Conservation (phyloP, 30 jellyfish, hydroid and myxozoan species). For the Sanderia malayensis region DNA sequence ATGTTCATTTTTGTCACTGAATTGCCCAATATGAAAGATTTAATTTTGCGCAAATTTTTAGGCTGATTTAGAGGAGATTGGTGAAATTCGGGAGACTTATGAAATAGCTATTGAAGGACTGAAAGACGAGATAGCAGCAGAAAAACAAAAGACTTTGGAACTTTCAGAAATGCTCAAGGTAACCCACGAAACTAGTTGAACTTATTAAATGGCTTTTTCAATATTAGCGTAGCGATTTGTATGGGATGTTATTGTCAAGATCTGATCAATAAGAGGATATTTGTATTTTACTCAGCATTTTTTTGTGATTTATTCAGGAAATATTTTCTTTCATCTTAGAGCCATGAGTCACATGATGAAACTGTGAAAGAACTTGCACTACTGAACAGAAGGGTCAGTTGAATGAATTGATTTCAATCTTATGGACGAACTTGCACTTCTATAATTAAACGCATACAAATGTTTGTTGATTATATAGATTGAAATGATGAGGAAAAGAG, state of each 20-base stretch:
- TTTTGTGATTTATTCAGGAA: background rate
- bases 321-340: background rate
- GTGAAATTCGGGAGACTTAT: slow-evolving; percentile 23
- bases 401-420: too few relatives aligned
- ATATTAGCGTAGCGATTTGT: too few relatives aligned
- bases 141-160: background rate
- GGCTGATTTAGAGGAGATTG: slow-evolving; percentile 28
- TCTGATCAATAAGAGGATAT: too few relatives aligned
- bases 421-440: too few relatives aligned
- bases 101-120: slow-evolving; percentile 34
- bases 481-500: slow-evolving; percentile 48
- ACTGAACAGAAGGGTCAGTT: background rate
- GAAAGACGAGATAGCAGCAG: slow-evolving; percentile 30
- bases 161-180: slow-evolving; percentile 9
- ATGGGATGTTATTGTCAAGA: too few relatives aligned
- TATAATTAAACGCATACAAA: too few relatives aligned
- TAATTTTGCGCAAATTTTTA: background rate
- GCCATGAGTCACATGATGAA: background rate
- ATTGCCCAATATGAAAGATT: background rate
- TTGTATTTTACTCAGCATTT: too few relatives aligned
- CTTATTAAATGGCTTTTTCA: too few relatives aligned
- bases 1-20: background rate
- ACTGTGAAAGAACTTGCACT: background rate
- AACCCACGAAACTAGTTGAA: too few relatives aligned
- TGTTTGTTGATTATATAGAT: slow-evolving; percentile 32